phyloP scores from a whole-genome alignment of 2,113 vertebrate genomes.

The Tautogolabrus adspersus region DNA sequence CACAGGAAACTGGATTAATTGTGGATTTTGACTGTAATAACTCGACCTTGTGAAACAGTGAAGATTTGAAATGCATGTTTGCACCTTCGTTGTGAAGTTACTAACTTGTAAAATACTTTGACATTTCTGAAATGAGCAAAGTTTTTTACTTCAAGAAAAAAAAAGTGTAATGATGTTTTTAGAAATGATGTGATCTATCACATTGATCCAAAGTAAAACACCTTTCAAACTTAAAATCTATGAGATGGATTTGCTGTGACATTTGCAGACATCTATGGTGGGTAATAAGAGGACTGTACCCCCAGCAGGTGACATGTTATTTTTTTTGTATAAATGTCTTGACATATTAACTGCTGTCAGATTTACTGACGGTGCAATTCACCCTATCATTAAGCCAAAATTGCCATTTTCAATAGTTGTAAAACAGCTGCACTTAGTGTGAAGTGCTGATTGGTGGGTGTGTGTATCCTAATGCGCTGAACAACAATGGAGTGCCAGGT shows the following conservation, averaged over 20 bases:
- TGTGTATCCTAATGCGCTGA: neutral
- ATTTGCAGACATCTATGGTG: neutral
- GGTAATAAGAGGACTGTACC: neutral
- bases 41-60: neutral
- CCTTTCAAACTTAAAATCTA: neutral
- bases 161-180: conserved; percentile 1
- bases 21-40: neutral
- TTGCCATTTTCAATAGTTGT: neutral
- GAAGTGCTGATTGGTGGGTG: neutral
- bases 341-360: neutral
- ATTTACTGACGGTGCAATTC: neutral
- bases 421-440: neutral
- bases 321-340: too few species aligned
- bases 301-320: too few species aligned
- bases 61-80: conserved; percentile 8
- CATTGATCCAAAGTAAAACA: neutral
- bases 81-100: neutral
- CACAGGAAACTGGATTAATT: neutral
- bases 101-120: neutral
- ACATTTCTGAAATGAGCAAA: neutral
- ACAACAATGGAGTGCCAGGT: too few species aligned
- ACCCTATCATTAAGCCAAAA: neutral
- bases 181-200: neutral
- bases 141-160: neutral
- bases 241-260: neutral